Evolutionary conservation across 2,797 vertebrate genomes (phyloP).

Genomic region (Crax fasciolata): DNA sequence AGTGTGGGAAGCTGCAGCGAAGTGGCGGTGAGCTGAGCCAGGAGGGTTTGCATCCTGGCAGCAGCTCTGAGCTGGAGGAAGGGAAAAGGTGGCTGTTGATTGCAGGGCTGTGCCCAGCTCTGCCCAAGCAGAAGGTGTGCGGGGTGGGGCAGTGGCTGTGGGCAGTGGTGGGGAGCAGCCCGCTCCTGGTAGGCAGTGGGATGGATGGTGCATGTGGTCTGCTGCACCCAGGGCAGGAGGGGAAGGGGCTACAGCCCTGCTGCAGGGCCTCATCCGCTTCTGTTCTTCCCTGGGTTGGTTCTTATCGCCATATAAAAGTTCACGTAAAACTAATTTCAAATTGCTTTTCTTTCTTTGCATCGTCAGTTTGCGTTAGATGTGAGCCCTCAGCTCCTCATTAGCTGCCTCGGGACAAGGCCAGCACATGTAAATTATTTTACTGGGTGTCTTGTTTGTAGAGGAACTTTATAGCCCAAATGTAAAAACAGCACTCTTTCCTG

Average conservation of each 20-base stretch:
- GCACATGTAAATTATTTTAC: constrained; percentile 11
- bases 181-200: fast-evolving
- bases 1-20: neutral
- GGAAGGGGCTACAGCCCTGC: neutral
- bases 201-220: neutral
- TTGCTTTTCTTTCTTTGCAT: neutral
- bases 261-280: neutral
- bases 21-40: neutral
- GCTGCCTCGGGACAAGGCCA: neutral
- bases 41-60: neutral
- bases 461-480: neutral
- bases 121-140: neutral
- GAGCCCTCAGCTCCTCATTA: neutral
- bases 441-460: neutral
- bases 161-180: neutral
- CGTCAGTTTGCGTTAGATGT: neutral
- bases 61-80: neutral
- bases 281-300: neutral
- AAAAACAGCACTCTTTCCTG: neutral
- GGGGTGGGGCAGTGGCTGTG: fast-evolving
- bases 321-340: neutral
- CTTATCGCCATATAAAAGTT: neutral
- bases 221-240: neutral
- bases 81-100: neutral
- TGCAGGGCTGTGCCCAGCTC: neutral